Base-by-base conservation (phyloP, 2,888 invertebrate genomes). In the Cryptophagus acutangulus region DNA sequence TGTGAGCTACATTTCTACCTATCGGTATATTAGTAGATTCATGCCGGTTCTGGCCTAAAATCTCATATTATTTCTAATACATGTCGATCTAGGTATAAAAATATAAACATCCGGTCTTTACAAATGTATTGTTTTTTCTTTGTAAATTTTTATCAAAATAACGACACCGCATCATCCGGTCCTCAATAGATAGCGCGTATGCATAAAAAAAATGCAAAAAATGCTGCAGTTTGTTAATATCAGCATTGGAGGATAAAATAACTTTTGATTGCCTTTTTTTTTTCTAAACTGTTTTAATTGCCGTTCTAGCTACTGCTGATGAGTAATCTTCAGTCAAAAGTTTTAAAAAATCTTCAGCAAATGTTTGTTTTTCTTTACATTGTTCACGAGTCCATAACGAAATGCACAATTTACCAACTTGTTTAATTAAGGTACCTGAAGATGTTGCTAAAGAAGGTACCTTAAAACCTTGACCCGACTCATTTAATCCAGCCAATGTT, bases 201-300 rank as follows among this genome's bases (percentile, higher is more conserved):
- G n/a, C n/a, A n/a, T n/a, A n/a, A n/a, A n/a, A n/a, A n/a, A n/a
- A n/a, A n/a, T n/a, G n/a, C n/a, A 40, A 24, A 24, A 30, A 24
- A 16, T 25, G 8, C 12, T 33, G 31, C 12, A 37, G 35, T 33
- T 24, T 36, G 36, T 41, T 41, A 14, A 41, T 41, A 17, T 41
- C 41, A 10, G 33, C 12, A 16, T 17, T 26, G 20, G 30, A 18
- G 24, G 39, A 33, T 14, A 41, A 18, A 9, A 13, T 18, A 28
- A 29, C 17, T 37, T 37, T 26, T 12, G 28, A 29, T 14, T 28
- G 15, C 14, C 30, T 13, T 15, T 37, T 24, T 1, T 28, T 29
- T 28, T 15, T 15, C 17, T 29, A 16, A 8, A 29, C 29, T n/a
- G 37, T 17, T 28, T 37, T 30, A 4, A 30, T 30, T 28, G 18